phyloP scores from a whole-genome alignment of 2,113 vertebrate genomes.

The Pygathrix nemaeus region DNA sequence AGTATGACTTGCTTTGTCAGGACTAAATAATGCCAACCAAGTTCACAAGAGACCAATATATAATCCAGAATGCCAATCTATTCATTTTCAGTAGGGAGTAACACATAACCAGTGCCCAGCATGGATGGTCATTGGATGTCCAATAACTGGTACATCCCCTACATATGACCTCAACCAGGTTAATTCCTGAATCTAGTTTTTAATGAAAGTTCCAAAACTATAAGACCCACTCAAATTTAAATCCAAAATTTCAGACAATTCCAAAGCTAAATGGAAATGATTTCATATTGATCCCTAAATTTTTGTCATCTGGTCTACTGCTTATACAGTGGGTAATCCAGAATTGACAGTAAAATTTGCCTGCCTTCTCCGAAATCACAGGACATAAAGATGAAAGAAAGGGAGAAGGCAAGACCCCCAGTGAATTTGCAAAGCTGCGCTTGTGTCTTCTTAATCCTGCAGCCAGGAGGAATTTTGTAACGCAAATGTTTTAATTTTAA shows the following conservation, averaged over 20 bases:
- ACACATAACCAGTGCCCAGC: not conserved
- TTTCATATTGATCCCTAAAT: not conserved
- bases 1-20: slow-evolving; percentile 2
- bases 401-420: not conserved
- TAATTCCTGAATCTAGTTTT: not conserved
- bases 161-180: not conserved
- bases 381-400: not conserved
- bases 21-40: not conserved
- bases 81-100: not conserved
- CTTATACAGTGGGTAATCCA: not conserved
- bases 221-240: not conserved
- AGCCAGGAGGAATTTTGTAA: not conserved
- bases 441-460: not conserved
- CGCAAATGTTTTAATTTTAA: not conserved
- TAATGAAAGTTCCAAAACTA: not conserved
- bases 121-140: not conserved
- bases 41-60: not conserved
- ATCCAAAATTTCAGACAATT: slow-evolving; percentile 1
- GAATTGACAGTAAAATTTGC: not conserved
- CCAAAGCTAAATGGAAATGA: slow-evolving; percentile 18
- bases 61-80: not conserved
- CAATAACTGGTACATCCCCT: not conserved
- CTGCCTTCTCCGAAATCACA: not conserved
- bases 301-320: not conserved
- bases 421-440: not conserved